Evolutionary conservation across 2,888 invertebrate genomes (phyloP).

Genomic region (Ectobius pallidus): DNA sequence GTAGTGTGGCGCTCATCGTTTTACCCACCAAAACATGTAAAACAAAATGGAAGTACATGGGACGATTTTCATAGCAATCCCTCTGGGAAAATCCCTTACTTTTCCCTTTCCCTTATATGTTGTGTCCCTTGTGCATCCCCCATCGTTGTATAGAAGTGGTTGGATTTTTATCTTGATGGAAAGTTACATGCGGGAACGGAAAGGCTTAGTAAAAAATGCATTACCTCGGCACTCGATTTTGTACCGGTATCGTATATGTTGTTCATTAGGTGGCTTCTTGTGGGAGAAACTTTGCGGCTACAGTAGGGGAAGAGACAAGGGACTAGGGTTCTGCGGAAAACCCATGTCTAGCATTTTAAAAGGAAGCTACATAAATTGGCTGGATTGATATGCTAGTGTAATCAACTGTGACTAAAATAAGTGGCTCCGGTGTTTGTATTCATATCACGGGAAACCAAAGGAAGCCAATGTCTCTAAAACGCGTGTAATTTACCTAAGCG

Average conservation of each 20-base stretch:
- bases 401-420: not conserved
- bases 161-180: conserved; percentile 13
- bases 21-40: not conserved
- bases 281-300: not conserved
- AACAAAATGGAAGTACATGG: no score
- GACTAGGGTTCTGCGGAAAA: not conserved
- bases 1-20: not conserved
- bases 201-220: conserved; percentile 2
- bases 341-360: not conserved
- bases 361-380: not conserved
- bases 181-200: not conserved
- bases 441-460: not conserved
- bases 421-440: not conserved
- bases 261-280: conserved; percentile 6
- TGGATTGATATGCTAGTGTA: not conserved
- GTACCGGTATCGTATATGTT: not conserved
- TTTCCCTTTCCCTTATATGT: not conserved
- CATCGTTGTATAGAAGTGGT: not conserved
- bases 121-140: conserved; percentile 1
- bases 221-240: not conserved
- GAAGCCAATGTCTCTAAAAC: not conserved
- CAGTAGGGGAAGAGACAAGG: not conserved
- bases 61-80: not conserved
- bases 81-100: not conserved
- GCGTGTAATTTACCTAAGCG: not conserved